Evolutionary conservation across 2,113 vertebrate species (phyloP), one percentile per base, ranked within the genome.

Genomic region (Fulica atra): DNA sequence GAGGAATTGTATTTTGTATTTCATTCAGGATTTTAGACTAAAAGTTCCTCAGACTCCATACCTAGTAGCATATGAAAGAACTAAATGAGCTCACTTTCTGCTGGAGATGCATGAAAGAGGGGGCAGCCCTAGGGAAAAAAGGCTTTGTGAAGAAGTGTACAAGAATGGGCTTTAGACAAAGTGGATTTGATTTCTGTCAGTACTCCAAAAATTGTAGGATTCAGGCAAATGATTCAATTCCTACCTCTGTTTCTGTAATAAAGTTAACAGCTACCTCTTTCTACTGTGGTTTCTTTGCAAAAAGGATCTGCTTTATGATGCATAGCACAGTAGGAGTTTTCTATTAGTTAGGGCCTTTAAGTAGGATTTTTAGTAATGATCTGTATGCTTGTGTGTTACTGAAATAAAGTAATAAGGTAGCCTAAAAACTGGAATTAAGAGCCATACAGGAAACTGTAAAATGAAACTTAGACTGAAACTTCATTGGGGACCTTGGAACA

Each of bases 231-330:
- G 19, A 53, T 46, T 80, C 46, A 81, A 74, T 76, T 88, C 42
- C 31, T 71, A 51, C 42, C 9, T 66, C 60, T 78, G 20, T 42
- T 93, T 86, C 84, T 82, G 17, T 64, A 76, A 53, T 44, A 79
- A 94, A 81, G 80, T 86, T 88, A 86, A 66, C 36, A 78, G 46
- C 29, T 85, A 28, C 53, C 35, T 90, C n/a, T 83, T 88, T 88
- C 82, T 76, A 20, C n/a, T 81, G 29, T 79, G 71, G 68, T 81
- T 89, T 91, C 57, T 95, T 81, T 87, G 50, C 61, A 88, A 44
- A 92, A 89, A 94, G 42, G 1, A 57, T 69, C 53, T 85, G 73
- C 53, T 95, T 93, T 92, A 79, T 85, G 78, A 80, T 89, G 78
- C 70, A 36, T 54, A 31, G 46, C 89, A 69, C 35, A 48, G 81